These are phyloP conservation scores for Alosa sapidissima DNA, from an alignment of 2,797 vertebrate genomes.

Conservation along the genomic window DNA sequence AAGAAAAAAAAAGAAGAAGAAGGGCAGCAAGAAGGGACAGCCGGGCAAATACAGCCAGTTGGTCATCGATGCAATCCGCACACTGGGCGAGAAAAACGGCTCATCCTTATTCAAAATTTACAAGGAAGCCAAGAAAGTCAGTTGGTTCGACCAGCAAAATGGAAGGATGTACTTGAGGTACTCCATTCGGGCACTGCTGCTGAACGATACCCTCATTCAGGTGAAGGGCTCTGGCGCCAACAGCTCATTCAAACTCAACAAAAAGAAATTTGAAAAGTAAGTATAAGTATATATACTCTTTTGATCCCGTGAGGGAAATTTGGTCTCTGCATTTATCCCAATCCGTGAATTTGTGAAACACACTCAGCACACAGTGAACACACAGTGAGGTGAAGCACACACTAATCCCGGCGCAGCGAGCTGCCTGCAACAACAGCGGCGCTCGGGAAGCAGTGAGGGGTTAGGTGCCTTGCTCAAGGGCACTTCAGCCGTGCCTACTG, in stretches of 20 bases:
- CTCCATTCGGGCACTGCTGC: conserved; percentile 81
- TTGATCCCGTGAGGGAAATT: no score
- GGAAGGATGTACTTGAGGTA: conserved; percentile 84
- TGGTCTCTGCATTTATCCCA: no score
- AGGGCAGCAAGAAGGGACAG: conserved; percentile 78
- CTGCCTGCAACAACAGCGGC: no score
- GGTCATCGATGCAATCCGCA: conserved; percentile 79
- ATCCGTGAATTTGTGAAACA: no score
- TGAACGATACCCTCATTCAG: conserved; percentile 83
- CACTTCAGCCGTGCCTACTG: no score
- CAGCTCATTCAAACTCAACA: conserved; percentile 83
- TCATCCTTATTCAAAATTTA: conserved; percentile 83
- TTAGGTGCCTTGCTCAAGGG: no score
- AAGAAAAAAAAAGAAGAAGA: conserved; percentile 73
- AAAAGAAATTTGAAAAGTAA: conserved; percentile 72
- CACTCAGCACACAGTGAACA: no score
- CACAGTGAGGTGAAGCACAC: no score
- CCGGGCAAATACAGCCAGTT: conserved; percentile 83
- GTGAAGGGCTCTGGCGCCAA: conserved; percentile 84
- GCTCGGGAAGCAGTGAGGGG: no score
- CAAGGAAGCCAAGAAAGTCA: conserved; percentile 79
- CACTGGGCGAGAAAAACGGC: conserved; percentile 77
- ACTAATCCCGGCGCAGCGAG: no score
- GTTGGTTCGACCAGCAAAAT: conserved; percentile 86
- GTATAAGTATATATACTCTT: no score